These are phyloP conservation scores for Phyllotis vaccarum DNA, from an alignment of 2,797 vertebrate species.

Conservation along the genomic window DNA sequence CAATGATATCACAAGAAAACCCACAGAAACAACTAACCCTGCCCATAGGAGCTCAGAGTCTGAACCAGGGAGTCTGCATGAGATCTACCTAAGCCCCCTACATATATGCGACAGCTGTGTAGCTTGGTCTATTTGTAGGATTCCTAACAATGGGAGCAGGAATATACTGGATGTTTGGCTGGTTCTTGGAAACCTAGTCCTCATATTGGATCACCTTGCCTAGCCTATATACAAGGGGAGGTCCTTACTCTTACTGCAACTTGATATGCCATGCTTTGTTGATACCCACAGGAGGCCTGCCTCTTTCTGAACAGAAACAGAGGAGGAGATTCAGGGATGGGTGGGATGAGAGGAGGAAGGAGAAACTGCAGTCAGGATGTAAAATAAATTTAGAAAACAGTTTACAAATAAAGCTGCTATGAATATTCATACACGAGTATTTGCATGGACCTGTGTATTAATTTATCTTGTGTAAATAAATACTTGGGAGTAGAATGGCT, in stretches of 20 bases:
- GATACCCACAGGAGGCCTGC: not conserved
- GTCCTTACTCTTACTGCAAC: not conserved
- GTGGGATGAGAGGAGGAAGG: not conserved
- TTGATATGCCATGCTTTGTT: not conserved
- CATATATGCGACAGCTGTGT: not conserved
- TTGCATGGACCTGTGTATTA: not conserved
- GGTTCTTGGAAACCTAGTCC: not conserved
- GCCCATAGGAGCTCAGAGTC: not conserved
- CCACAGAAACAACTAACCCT: not conserved
- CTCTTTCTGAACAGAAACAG: not conserved
- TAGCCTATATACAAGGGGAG: not conserved
- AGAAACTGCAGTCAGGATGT: not conserved
- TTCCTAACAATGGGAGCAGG: not conserved
- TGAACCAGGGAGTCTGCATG: not conserved
- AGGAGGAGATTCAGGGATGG: not conserved
- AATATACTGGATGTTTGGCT: not conserved
- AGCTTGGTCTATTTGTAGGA: not conserved
- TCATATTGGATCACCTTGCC: not conserved
- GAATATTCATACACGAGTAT: not conserved
- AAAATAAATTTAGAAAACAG: not conserved
- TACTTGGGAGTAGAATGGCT: not conserved
- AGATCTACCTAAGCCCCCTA: not conserved
- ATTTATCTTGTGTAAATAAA: conserved; percentile 6
- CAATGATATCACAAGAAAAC: not conserved
- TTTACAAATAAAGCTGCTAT: not conserved